These are phyloP conservation scores for Ictalurus furcatus DNA, from an alignment of 2,113 vertebrate genomes.

Conservation along the genomic window DNA sequence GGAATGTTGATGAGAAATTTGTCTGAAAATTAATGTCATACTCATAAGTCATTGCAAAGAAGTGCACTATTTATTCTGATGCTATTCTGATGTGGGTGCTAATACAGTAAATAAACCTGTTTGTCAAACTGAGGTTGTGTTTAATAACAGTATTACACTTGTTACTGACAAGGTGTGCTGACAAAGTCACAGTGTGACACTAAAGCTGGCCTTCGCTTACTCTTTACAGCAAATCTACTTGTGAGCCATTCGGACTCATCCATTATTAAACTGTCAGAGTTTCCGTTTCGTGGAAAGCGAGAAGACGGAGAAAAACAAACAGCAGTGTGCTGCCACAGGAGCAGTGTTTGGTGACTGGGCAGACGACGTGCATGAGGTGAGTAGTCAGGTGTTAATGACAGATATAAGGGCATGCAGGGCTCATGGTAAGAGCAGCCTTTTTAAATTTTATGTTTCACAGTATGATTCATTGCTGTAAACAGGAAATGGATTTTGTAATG, in stretches of 20 bases:
- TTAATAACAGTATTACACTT: constrained; percentile 11
- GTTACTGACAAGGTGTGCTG: constrained; percentile 45
- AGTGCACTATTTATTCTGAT: constrained; percentile 40
- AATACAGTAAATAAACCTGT: constrained; percentile 39
- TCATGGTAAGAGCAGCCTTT: background rate
- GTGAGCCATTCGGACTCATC: constrained; percentile 77
- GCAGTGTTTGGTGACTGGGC: constrained; percentile 7
- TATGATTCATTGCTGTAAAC: constrained; percentile 14
- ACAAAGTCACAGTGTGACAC: constrained; percentile 55
- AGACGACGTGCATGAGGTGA: constrained; percentile 21
- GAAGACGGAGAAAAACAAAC: constrained; percentile 47
- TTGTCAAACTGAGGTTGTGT: background rate
- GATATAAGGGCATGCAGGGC: constrained; percentile 6
- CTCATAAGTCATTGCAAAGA: background rate
- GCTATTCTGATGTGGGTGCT: background rate
- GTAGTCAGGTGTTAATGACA: constrained; percentile 22
- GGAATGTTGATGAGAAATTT: background rate
- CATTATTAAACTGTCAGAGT: constrained; percentile 75
- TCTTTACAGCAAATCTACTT: constrained; percentile 74
- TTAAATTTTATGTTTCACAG: constrained; percentile 14
- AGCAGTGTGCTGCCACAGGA: constrained; percentile 38
- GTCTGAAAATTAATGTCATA: constrained; percentile 22
- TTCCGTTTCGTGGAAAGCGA: constrained; percentile 69
- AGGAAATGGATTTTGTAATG: background rate
- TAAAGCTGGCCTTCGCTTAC: constrained; percentile 61